Conservation (phyloP, 2,797 vertebrate genomes). For the Siniperca undulata region DNA sequence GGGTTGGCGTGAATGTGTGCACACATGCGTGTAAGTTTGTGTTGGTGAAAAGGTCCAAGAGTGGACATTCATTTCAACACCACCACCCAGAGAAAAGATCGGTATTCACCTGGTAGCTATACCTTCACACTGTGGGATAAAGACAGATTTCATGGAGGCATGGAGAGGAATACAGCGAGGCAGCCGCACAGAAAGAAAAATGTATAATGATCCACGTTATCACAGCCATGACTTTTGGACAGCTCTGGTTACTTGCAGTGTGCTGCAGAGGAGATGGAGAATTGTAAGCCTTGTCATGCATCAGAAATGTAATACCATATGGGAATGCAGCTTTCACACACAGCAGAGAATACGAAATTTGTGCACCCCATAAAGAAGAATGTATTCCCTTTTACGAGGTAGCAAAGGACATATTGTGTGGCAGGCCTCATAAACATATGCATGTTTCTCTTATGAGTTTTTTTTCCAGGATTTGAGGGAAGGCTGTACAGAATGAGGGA, state of each 20-base stretch:
- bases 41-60: constrained; percentile 54
- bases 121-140: constrained; percentile 51
- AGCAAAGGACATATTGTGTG: constrained; percentile 63
- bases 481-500: constrained; percentile 49
- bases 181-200: constrained; percentile 66
- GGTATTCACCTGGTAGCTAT: constrained; percentile 54
- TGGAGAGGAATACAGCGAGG: constrained; percentile 73
- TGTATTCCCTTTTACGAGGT: constrained; percentile 62
- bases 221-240: constrained; percentile 77
- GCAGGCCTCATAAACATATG: constrained; percentile 70
- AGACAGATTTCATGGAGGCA: constrained; percentile 67
- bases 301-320: constrained; percentile 77
- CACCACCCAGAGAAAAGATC: constrained; percentile 48
- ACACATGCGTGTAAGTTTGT: constrained; percentile 52
- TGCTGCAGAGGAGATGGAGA: constrained; percentile 69
- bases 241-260: constrained; percentile 65
- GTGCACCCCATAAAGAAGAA: constrained; percentile 62
- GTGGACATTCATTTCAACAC: constrained; percentile 50
- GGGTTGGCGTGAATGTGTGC: constrained; percentile 54
- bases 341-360: constrained; percentile 63
- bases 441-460: constrained; percentile 69
- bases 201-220: constrained; percentile 75
- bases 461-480: constrained; percentile 45
- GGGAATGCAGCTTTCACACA: constrained; percentile 61
- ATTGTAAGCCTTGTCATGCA: constrained; percentile 72